These are phyloP conservation scores for Metridium senile DNA, from an alignment of 92 coral and sea anemone species.

Conservation along the genomic window DNA sequence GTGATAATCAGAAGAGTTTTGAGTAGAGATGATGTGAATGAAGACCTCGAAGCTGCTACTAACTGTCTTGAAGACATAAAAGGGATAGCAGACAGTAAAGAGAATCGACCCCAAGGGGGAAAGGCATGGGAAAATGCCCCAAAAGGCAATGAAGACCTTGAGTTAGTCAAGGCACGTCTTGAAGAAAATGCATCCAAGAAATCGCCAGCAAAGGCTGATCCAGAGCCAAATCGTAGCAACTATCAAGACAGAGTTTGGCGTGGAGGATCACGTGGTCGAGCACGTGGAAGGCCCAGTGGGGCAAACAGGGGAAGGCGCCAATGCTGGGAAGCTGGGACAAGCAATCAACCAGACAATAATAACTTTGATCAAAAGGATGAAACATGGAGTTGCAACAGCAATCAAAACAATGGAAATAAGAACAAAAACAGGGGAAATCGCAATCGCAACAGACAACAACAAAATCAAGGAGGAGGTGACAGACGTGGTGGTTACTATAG, in stretches of 20 bases:
- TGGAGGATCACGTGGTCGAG: not conserved
- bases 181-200: constrained; percentile 16
- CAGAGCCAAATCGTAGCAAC: not conserved
- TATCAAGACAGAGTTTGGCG: not conserved
- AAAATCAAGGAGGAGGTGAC: not conserved
- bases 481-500: not conserved
- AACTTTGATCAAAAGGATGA: not conserved
- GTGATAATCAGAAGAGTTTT: constrained; percentile 35
- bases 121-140: constrained; percentile 31
- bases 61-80: constrained; percentile 2
- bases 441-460: constrained; percentile 11
- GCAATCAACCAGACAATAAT: not conserved
- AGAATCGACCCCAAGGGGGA: too few relatives aligned
- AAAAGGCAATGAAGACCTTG: constrained; percentile 34
- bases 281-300: not conserved
- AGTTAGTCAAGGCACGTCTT: constrained; percentile 6
- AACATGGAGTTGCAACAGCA: too few relatives aligned
- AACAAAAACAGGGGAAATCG: not conserved
- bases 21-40: constrained; percentile 37
- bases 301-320: not conserved
- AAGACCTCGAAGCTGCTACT: constrained; percentile 11
- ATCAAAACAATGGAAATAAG: not conserved
- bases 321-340: not conserved
- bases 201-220: not conserved
- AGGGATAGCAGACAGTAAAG: not conserved